Conservation (phyloP, 64 coral and sea anemone genomes). For the Montipora sp. region DNA sequence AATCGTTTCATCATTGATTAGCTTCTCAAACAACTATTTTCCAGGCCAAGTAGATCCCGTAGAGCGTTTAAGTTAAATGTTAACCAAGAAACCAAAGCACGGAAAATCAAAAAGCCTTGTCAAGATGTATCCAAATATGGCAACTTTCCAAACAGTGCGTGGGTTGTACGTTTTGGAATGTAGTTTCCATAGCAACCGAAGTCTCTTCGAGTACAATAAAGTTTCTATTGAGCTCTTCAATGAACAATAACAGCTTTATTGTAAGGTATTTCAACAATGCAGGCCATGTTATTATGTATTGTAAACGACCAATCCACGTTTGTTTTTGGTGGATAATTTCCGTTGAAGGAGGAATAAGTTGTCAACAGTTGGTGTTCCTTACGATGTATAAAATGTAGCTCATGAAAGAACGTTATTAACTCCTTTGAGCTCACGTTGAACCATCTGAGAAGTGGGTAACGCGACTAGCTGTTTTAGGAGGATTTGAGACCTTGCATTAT, state of each 20-base stretch:
- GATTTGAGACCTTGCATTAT: neutral
- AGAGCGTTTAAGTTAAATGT: neutral
- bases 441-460: neutral
- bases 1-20: neutral
- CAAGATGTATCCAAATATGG: slow-evolving; percentile 49
- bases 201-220: slow-evolving; percentile 30
- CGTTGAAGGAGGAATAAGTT: slow-evolving; percentile 50
- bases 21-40: neutral
- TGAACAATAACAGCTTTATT: slow-evolving; percentile 67
- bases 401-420: neutral
- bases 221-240: slow-evolving; percentile 8
- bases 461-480: neutral
- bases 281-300: slow-evolving; percentile 63
- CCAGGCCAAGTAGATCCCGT: neutral
- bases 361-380: slow-evolving; percentile 16
- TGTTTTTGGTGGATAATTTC: slow-evolving; percentile 50
- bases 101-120: slow-evolving; percentile 4
- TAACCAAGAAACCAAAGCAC: neutral
- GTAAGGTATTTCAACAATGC: slow-evolving; percentile 50
- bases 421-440: neutral
- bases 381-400: neutral
- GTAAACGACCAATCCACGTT: slow-evolving; percentile 48
- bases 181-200: slow-evolving; percentile 19
- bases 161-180: slow-evolving; percentile 17
- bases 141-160: slow-evolving; percentile 23